Conservation (phyloP, 1,140 invertebrate genomes). For the Neoseiulus cucumeris region DNA sequence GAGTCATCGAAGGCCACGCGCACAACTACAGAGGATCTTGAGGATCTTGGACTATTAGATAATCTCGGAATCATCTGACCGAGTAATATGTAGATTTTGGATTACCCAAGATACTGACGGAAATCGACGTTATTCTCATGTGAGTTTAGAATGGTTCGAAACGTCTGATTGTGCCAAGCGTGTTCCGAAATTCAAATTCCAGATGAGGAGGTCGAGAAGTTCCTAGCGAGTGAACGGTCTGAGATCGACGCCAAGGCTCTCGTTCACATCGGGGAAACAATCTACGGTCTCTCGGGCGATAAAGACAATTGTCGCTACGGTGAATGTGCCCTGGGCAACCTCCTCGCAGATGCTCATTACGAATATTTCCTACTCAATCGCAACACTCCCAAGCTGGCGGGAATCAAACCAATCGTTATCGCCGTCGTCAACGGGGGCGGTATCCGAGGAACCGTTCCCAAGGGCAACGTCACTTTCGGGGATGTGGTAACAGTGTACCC, state of each 20-base stretch:
- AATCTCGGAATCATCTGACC: too few relatives aligned
- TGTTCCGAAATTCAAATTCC: slow-evolving; percentile 17
- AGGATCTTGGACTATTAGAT: too few relatives aligned
- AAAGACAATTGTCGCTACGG: slow-evolving; percentile 36
- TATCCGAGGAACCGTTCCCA: slow-evolving; percentile 41
- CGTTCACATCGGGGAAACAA: slow-evolving; percentile 26
- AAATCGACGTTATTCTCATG: too few relatives aligned
- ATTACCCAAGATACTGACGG: too few relatives aligned
- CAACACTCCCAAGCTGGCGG: slow-evolving; percentile 15
- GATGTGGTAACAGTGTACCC: slow-evolving; percentile 42
- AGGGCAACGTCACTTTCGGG: slow-evolving; percentile 41
- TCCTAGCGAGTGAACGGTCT: slow-evolving; percentile 39
- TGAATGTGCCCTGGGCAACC: slow-evolving; percentile 69
- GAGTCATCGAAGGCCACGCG: too few relatives aligned
- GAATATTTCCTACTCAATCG: slow-evolving; percentile 23
- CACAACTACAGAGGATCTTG: too few relatives aligned
- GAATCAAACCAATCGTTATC: slow-evolving; percentile 56
- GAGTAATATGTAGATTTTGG: too few relatives aligned
- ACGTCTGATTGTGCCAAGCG: too few relatives aligned
- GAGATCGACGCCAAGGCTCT: slow-evolving; percentile 35
- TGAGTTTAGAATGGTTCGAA: too few relatives aligned
- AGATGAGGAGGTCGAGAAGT: slow-evolving; percentile 41
- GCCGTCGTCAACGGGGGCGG: slow-evolving; percentile 50
- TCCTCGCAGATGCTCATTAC: slow-evolving; percentile 51
- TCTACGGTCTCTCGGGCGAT: slow-evolving; percentile 28